Evolutionary conservation across 2,797 vertebrate species (phyloP).

Genomic region (Parauchenoglanis punctatus): DNA sequence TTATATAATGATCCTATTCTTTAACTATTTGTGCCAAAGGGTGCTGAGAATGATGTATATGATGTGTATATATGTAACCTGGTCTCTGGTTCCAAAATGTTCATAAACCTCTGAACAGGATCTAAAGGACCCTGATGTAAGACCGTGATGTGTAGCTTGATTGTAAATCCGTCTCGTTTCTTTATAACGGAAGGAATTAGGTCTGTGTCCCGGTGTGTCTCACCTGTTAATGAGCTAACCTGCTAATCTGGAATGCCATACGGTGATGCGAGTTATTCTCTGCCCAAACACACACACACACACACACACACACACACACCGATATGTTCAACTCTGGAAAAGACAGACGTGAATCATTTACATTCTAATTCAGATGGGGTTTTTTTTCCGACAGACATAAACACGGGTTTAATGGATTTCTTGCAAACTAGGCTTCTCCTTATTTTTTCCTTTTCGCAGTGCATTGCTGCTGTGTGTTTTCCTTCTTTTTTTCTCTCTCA

Average conservation of each 20-base stretch:
- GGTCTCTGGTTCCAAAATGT: neutral
- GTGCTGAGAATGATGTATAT: no score
- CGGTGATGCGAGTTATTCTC: slow-evolving; percentile 76
- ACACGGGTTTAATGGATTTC: neutral
- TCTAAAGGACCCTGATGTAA: neutral
- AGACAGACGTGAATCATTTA: neutral
- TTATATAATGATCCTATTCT: no score
- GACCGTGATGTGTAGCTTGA: neutral
- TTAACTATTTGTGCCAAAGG: no score
- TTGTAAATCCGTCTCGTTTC: neutral
- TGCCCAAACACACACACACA: neutral
- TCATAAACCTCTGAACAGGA: neutral
- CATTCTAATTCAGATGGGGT: neutral
- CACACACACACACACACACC: neutral
- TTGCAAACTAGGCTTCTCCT: neutral
- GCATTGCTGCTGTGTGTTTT: neutral
- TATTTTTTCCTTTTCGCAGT: neutral
- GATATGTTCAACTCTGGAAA: neutral
- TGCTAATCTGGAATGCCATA: slow-evolving; percentile 82
- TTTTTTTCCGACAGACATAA: neutral
- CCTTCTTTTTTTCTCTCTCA: neutral
- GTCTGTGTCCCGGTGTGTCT: slow-evolving; percentile 67
- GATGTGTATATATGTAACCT: no score
- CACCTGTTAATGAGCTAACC: slow-evolving; percentile 83
- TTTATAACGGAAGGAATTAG: slow-evolving; percentile 63